Percentiles rank a stretch among this genome's conserved stretches.
phyloP scores from a whole-genome alignment of 1,140 invertebrate genomes.

The Gonioctena quinquepunctata region DNA sequence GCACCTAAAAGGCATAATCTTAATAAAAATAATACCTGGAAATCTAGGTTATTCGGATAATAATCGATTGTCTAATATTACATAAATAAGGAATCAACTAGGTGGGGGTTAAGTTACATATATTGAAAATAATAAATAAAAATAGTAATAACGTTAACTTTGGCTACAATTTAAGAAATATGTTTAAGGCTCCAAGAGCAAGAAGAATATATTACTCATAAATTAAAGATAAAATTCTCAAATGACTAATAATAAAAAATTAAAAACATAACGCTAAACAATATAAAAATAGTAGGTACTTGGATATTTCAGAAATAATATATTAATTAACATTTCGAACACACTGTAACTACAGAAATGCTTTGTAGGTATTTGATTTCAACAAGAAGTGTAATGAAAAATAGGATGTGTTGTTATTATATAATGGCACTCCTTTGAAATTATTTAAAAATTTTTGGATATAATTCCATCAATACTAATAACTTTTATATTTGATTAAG shows the following conservation, averaged over 20 bases:
- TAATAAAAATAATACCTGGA: conserved; percentile 24
- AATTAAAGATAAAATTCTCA: conserved; percentile 32
- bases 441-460: too few relatives aligned
- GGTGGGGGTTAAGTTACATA: conserved; percentile 24
- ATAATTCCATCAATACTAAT: too few relatives aligned
- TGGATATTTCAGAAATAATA: conserved; percentile 1
- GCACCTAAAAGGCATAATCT: conserved; percentile 45
- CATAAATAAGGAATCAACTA: conserved; percentile 19
- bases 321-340: neutral
- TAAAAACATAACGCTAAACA: conserved; percentile 25
- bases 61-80: neutral
- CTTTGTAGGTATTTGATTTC: neutral
- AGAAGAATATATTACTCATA: conserved; percentile 41
- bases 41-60: conserved; percentile 15
- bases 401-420: too few relatives aligned
- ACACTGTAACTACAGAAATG: conserved; percentile 9
- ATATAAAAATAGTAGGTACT: conserved; percentile 16
- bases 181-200: conserved; percentile 37
- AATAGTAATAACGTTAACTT: conserved; percentile 40
- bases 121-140: conserved; percentile 32
- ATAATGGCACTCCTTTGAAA: too few relatives aligned
- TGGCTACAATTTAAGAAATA: conserved; percentile 39
- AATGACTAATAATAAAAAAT: conserved; percentile 29
- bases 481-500: too few relatives aligned
- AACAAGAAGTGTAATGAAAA: neutral